Conservation (phyloP, 2,797 vertebrate species). For the Characodon lateralis region DNA sequence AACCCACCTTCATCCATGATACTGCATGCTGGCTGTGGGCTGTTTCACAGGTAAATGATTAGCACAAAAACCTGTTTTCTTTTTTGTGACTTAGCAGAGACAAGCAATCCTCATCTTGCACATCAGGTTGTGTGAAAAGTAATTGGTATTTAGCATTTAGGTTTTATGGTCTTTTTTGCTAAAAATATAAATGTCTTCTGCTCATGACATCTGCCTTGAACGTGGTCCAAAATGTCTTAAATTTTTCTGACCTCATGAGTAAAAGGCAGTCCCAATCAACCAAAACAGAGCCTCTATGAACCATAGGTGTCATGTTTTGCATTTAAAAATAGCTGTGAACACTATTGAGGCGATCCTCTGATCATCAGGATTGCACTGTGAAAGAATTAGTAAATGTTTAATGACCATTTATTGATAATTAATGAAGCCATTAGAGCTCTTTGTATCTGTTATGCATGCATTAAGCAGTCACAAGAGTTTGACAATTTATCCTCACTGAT, state of each 20-base stretch:
- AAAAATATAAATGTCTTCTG: constrained; percentile 67
- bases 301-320: constrained; percentile 48
- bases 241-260: constrained; percentile 1
- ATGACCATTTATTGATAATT: constrained; percentile 75
- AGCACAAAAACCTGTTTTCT: constrained; percentile 45
- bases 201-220: constrained; percentile 63
- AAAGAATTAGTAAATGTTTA: constrained; percentile 70
- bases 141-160: constrained; percentile 75
- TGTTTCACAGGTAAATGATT: constrained; percentile 63
- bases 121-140: constrained; percentile 63
- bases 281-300: constrained; percentile 48
- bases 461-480: constrained; percentile 55
- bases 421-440: constrained; percentile 73
- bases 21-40: constrained; percentile 65
- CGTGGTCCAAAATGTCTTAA: constrained; percentile 41
- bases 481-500: constrained; percentile 60
- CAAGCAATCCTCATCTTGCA: constrained; percentile 53
- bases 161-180: constrained; percentile 56
- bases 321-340: constrained; percentile 59
- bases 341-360: constrained; percentile 45
- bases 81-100: constrained; percentile 54
- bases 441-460: constrained; percentile 66
- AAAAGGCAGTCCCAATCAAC: not conserved
- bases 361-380: constrained; percentile 60
- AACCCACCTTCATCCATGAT: constrained; percentile 67